Conservation (phyloP, 2,113 vertebrate species). For the Dolichotis patagonum region DNA sequence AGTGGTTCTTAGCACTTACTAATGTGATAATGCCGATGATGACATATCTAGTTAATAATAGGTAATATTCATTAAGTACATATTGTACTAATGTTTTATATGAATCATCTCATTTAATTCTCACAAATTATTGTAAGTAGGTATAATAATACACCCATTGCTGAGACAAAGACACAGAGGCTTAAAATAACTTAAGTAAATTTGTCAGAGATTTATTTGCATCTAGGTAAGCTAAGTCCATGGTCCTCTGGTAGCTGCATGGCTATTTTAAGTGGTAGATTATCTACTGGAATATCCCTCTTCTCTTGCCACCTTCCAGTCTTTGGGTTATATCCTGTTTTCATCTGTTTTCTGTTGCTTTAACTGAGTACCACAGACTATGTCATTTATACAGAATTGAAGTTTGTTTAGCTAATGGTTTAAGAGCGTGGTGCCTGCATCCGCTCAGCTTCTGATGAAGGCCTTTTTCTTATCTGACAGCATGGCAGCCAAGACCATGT, state of each 20-base stretch:
- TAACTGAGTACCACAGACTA: not conserved
- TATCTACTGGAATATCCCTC: not conserved
- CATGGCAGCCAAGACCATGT: too few relatives aligned
- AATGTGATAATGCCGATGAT: not conserved
- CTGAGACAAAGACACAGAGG: not conserved
- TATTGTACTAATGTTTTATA: not conserved
- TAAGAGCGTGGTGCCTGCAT: not conserved
- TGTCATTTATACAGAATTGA: not conserved
- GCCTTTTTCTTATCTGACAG: not conserved
- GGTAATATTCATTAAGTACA: not conserved
- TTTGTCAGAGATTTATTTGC: not conserved
- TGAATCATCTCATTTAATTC: constrained; percentile 4
- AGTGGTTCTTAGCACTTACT: not conserved
- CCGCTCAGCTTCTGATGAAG: not conserved
- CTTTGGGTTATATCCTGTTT: not conserved
- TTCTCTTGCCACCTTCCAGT: not conserved
- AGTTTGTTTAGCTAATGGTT: not conserved
- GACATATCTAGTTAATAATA: not conserved
- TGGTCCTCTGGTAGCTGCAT: not conserved
- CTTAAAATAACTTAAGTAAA: not conserved
- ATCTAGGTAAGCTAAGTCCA: not conserved
- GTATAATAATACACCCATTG: not conserved
- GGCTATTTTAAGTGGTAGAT: not conserved
- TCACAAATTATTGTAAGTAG: not conserved
- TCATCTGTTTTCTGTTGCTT: not conserved